Base-by-base conservation (phyloP, 2,888 invertebrate genomes). In the Lydus trimaculatus region DNA sequence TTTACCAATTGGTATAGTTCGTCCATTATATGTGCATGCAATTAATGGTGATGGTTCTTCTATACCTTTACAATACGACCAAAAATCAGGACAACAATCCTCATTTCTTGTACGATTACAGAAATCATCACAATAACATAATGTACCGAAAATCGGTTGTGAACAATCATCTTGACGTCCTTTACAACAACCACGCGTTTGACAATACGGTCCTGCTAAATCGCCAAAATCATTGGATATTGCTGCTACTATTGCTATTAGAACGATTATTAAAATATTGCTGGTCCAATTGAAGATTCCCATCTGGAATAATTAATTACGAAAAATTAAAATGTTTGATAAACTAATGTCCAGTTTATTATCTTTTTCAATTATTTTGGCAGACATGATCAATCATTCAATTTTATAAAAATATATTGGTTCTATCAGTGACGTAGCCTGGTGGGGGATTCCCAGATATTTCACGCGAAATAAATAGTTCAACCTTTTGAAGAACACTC, bases 81-180 rank as follows among this genome's bases (percentile, higher is more conserved):
- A 90, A 83, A 92, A 98, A 85, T 98, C 98, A 0, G 98, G 98
- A 80, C 98, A 98, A 83, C 98, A 98, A 83, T 98, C 98, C 75
- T 91, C 91, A 43, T 89, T 88, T 11, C 86, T 83, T 0, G 89
- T 89, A 36, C 93, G 86, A 82, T 94, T 92, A 86, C 98, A 98
- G 86, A 97, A 98, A 75, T 93, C 89, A 84, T 98, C 98, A 84
- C 98, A 98, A 85, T 98, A 98, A 85, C 98, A 98, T 15, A 93
- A 84, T 0, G 96, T 95, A 91, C 92, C 89, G 69, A 93, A 85
- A 79, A 97, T 95, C 28, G 91, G 92, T 64, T 92, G 89, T 0
- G 95, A 90, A 83, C 98, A 98, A 20, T 89, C 88, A 83, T 98
- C 98, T 73, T 90, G 87, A 59, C 98, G 87, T 61, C 91, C 89